Evolutionary conservation across 2,888 invertebrate species (phyloP), one percentile per base, ranked within the genome.

Genomic region (Lobophora halterata): DNA sequence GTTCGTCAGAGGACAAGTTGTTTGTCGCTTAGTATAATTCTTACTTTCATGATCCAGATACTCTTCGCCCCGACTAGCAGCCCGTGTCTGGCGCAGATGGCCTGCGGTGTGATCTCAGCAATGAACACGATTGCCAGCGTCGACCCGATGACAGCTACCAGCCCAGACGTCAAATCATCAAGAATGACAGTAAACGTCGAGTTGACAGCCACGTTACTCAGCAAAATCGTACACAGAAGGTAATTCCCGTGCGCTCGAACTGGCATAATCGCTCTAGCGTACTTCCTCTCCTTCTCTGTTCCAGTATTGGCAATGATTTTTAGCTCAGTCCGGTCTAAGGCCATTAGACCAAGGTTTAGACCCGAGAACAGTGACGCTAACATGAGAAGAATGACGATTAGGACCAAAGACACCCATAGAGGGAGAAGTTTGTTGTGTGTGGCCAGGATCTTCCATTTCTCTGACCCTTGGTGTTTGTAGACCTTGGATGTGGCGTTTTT

Each of bases 281-380:
- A 97, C 55, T 89, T 89, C 46, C 92, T 90, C 69, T 96, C 96
- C 47, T 91, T 86, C 16, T 94, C 93, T 0, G 96, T 95, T 0
- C 98, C 98, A 12, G 97, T 97, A 69, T 97, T 97, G 47, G 95
- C 93, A 34, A 99, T 92, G 59, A 99, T 97, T 88, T 96, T 96
- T 67, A 99, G 74, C 71, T 99, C 99, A 0, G 98, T 99, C 59
- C 95, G 91, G 68, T 98, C 98, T 61, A 99, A 79, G 0, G 99
- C 93, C 98, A 99, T 98, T 6, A 99, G 88, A 24, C 99, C 96
- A 29, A 99, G 89, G 77, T 99, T 99, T 4, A 99, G 88, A 1
- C 99, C 99, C 41, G 98, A 98, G 85, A 99, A 99, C 0, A 99
- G 88, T 0, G 98, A 97, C 0, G 99, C 99, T 58, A 99, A 91